Conservation (phyloP, 2,797 vertebrate genomes). For the Syngnathus acus region DNA sequence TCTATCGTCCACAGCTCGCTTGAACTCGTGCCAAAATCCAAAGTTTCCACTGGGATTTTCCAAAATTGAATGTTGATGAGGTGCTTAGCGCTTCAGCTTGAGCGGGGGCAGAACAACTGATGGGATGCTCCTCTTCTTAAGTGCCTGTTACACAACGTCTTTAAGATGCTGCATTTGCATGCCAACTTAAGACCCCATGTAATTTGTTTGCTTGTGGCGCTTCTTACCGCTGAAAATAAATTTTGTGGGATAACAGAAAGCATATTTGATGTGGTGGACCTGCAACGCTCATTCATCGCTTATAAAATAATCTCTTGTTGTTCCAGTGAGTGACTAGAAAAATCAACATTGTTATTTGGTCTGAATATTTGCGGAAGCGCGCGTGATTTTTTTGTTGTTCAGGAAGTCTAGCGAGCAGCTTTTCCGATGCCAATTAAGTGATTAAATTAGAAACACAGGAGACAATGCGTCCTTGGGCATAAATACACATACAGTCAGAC, state of each 20-base stretch:
- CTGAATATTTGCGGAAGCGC: not conserved
- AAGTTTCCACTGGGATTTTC: slow-evolving; percentile 11
- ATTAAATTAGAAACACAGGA: slow-evolving; percentile 16
- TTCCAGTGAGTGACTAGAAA: not conserved
- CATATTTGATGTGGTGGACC: not conserved
- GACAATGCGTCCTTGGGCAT: slow-evolving; percentile 15
- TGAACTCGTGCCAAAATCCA: not conserved
- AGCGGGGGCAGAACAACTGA: slow-evolving; percentile 15
- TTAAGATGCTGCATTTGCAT: slow-evolving; percentile 9
- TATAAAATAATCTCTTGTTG: not conserved
- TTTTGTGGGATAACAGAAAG: not conserved
- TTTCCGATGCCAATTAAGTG: slow-evolving; percentile 11
- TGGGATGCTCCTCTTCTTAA: slow-evolving; percentile 36
- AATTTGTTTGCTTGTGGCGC: not conserved
- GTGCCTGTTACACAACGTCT: slow-evolving; percentile 34
- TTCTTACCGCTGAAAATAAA: not conserved
- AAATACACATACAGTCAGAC: not conserved
- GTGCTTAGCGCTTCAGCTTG: not conserved
- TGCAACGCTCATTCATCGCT: not conserved
- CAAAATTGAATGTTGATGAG: slow-evolving; percentile 3
- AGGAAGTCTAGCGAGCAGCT: not conserved
- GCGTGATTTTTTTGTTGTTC: not conserved
- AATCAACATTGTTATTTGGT: not conserved
- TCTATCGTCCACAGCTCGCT: slow-evolving; percentile 28
- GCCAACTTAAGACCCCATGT: not conserved